phyloP scores from a whole-genome alignment of 92 coral and sea anemone genomes.

The Porites divaricata region DNA sequence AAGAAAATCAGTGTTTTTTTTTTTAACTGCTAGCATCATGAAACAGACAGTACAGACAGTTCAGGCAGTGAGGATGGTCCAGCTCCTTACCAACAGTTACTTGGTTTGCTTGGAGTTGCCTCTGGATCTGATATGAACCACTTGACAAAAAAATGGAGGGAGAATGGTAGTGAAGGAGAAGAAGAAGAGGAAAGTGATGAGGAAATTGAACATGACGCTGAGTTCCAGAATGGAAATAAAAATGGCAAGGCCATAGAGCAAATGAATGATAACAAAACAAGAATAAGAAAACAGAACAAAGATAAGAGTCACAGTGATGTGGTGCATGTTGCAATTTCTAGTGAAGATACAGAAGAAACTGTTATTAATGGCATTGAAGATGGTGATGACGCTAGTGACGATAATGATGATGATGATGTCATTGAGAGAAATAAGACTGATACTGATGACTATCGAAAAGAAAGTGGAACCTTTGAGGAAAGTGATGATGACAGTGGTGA shows the following conservation, averaged over 20 bases:
- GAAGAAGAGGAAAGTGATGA: slow-evolving; percentile 38
- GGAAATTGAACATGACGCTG: neutral
- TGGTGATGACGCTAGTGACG: neutral
- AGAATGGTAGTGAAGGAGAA: slow-evolving; percentile 51
- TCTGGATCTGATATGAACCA: slow-evolving; percentile 24
- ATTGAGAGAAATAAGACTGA: neutral
- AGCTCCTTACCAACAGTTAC: slow-evolving; percentile 76
- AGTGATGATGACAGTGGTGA: slow-evolving; percentile 9
- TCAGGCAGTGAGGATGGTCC: slow-evolving; percentile 48
- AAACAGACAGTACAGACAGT: slow-evolving; percentile 18
- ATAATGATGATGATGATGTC: neutral
- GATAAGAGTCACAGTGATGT: neutral
- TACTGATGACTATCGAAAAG: slow-evolving; percentile 10
- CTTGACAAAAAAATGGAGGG: slow-evolving; percentile 40
- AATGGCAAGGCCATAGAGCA: neutral
- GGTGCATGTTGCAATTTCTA: neutral
- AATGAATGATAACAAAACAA: neutral
- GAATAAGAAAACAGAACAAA: neutral
- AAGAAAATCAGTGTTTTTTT: neutral
- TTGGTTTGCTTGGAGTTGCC: slow-evolving; percentile 65
- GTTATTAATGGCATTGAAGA: too few relatives aligned
- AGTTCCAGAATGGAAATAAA: neutral
- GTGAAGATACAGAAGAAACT: neutral
- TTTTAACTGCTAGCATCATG: neutral
- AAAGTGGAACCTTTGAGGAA: slow-evolving; percentile 22